These are phyloP conservation scores for Drosophila barbarae DNA, from an alignment of 2,888 invertebrate genomes.

Conservation along the genomic window DNA sequence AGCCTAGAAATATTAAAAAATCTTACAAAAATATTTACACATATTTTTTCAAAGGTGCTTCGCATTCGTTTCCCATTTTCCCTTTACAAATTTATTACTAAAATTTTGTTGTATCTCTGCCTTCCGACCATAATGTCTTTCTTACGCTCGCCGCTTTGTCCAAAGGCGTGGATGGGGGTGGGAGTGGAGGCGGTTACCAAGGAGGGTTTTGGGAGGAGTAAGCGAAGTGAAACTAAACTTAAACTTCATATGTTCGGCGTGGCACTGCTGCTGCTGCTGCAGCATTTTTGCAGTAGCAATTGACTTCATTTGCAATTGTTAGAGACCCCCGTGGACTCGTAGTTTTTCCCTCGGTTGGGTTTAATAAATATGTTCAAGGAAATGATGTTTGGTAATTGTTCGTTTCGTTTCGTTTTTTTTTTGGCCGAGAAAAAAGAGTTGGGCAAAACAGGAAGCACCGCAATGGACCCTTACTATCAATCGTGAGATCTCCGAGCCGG, in stretches of 20 bases:
- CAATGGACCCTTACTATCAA: constrained; percentile 74
- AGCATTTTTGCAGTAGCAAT: constrained; percentile 69
- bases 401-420: constrained; percentile 35
- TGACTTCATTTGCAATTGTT: constrained; percentile 68
- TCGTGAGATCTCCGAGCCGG: constrained; percentile 56
- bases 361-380: constrained; percentile 79
- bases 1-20: background rate
- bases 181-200: background rate
- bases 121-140: constrained; percentile 62
- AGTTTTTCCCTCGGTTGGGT: constrained; percentile 73
- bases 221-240: constrained; percentile 47
- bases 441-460: constrained; percentile 41
- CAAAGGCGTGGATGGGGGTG: constrained; percentile 9
- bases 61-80: constrained; percentile 26
- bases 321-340: constrained; percentile 14
- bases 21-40: too few species aligned
- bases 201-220: constrained; percentile 2
- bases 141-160: constrained; percentile 52
- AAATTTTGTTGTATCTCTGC: constrained; percentile 42
- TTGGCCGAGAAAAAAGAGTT: constrained; percentile 12
- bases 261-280: constrained; percentile 13
- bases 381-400: constrained; percentile 78
- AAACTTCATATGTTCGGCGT: constrained; percentile 58
- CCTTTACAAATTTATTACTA: constrained; percentile 39
- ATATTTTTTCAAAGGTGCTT: constrained; percentile 27